Percentiles rank a stretch among this genome's conserved stretches.
phyloP scores from a whole-genome alignment of 1,140 invertebrate species.

The Lasioglossum baleicum region DNA sequence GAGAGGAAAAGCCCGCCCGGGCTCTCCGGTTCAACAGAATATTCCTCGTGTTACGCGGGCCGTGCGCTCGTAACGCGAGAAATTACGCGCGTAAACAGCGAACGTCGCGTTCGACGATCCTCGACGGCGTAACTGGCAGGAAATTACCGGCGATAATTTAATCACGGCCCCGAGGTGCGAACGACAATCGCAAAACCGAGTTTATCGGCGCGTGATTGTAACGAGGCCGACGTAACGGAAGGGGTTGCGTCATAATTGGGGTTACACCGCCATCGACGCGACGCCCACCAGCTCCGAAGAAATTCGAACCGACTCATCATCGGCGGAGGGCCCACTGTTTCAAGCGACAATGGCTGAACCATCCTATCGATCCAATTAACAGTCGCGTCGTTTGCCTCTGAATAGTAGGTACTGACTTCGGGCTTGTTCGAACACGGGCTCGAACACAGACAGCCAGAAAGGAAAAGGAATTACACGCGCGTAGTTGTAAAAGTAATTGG shows the following conservation, averaged over 20 bases:
- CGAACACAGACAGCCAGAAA: too few relatives aligned
- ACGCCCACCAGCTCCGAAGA: background rate
- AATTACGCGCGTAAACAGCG: conserved; percentile 53
- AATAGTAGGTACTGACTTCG: too few relatives aligned
- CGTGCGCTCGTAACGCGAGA: conserved; percentile 35
- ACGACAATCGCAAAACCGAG: conserved; percentile 15
- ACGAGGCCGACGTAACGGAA: background rate
- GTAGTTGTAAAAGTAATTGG: too few relatives aligned
- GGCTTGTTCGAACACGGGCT: too few relatives aligned
- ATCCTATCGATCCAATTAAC: background rate
- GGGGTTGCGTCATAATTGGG: background rate
- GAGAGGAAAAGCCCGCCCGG: conserved; percentile 7
- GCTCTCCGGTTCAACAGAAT: conserved; percentile 24
- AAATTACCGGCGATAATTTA: conserved; percentile 61
- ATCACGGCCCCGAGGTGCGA: conserved; percentile 29
- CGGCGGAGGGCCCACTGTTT: background rate
- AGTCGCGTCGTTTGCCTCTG: too few relatives aligned
- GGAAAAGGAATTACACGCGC: too few relatives aligned
- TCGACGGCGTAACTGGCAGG: conserved; percentile 32
- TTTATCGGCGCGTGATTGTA: background rate
- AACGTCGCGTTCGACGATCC: conserved; percentile 41
- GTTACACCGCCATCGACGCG: too few relatives aligned
- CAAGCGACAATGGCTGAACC: background rate
- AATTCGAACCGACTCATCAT: background rate
- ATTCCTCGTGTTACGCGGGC: conserved; percentile 40